These are phyloP conservation scores for Notocelia uddmanniana DNA, from an alignment of 2,888 invertebrate genomes.

Conservation along the genomic window DNA sequence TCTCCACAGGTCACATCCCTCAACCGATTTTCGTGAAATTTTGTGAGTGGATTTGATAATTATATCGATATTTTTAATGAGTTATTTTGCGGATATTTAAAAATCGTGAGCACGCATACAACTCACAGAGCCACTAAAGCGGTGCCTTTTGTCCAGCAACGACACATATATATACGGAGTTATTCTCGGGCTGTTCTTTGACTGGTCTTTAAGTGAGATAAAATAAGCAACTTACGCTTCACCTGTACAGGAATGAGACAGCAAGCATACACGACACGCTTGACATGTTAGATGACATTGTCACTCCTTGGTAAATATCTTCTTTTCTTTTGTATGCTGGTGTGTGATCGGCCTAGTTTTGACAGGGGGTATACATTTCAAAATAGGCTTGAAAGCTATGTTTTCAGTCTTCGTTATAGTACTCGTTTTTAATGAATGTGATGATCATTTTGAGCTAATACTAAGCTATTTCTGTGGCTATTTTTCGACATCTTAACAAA, in stretches of 20 bases:
- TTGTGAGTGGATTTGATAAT: too few species aligned
- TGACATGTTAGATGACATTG: constrained; percentile 38
- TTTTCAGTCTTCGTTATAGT: background rate
- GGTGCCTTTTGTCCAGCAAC: background rate
- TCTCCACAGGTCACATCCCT: too few species aligned
- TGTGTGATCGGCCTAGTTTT: background rate
- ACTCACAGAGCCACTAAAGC: too few species aligned
- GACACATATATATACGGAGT: background rate
- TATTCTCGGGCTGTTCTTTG: background rate
- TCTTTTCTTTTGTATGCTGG: constrained; percentile 28
- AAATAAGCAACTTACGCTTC: constrained; percentile 30
- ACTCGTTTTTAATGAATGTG: background rate
- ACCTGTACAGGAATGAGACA: constrained; percentile 40
- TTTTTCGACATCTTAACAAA: background rate
- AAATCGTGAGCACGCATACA: too few species aligned
- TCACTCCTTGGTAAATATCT: constrained; percentile 39
- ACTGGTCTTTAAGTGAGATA: constrained; percentile 3
- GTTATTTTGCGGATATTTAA: too few species aligned
- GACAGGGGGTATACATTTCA: background rate
- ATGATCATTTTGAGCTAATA: background rate
- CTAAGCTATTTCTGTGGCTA: background rate
- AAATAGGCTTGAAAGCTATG: background rate
- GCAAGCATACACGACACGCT: constrained; percentile 46
- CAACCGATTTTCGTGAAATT: too few species aligned
- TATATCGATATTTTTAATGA: too few species aligned